phyloP scores from a whole-genome alignment of 2,113 vertebrate genomes.

The Aspidoscelis tigris region DNA sequence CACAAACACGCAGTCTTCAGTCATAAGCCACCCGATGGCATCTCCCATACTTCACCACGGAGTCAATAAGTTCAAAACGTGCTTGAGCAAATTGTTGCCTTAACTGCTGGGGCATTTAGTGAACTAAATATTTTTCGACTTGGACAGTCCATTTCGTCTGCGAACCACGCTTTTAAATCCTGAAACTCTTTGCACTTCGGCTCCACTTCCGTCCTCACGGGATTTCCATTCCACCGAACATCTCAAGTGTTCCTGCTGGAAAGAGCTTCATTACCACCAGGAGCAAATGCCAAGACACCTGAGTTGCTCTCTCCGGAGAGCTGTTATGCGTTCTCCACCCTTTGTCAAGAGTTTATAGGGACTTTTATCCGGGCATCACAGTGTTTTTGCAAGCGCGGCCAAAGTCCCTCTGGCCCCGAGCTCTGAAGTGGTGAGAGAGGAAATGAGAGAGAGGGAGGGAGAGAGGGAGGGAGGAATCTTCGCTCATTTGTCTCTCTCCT shows the following conservation, averaged over 20 bases:
- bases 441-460: neutral
- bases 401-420: conserved; percentile 5
- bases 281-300: conserved; percentile 63
- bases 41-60: no score
- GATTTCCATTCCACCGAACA: conserved; percentile 3
- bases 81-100: no score
- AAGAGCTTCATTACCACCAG: conserved; percentile 52
- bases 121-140: no score
- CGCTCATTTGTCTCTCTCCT: neutral
- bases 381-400: neutral
- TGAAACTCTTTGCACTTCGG: no score
- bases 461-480: neutral
- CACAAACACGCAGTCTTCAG: no score
- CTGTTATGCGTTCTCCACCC: conserved; percentile 37
- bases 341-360: conserved; percentile 30
- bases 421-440: accelerated
- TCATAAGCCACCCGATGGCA: no score
- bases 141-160: no score
- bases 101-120: no score
- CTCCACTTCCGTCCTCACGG: no score
- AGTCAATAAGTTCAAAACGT: no score
- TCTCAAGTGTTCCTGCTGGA: conserved; percentile 60
- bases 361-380: accelerated
- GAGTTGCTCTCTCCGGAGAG: conserved; percentile 59
- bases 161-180: no score